Evolutionary conservation across 2,888 invertebrate species (phyloP), one percentile per base, ranked within the genome.

Genomic region (Subacronicta megacephala): DNA sequence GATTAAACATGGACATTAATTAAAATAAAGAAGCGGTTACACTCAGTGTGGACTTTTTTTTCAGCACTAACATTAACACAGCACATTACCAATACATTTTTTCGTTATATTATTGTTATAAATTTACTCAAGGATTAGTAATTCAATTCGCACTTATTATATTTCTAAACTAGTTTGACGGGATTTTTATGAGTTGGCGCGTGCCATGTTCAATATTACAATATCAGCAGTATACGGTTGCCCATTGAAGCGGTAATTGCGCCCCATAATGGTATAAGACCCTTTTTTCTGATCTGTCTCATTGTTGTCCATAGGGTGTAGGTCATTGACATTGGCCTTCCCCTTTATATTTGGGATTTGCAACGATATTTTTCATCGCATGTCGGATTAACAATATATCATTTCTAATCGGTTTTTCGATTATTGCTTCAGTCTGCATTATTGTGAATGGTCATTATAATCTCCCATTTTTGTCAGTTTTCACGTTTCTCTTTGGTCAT

Each of bases 311-410:
- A 87, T 87, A 87, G 90, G 90, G 89, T 85, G 87, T 84, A 76
- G 93, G 93, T 94, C 93, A 83, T 91, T 94, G 93, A 93, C 93
- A 92, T 91, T 90, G 88, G 89, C 88, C 85, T 87, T 90, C 90
- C 92, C 73, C 90, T 82, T 87, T 82, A 81, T 85, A 77, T 82
- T 88, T 83, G 77, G 80, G 83, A 90, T 90, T 91, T 85, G 91
- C 87, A 83, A 83, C 83, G 81, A 87, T 86, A 89, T 88, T 90
- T 90, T 89, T 88, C 85, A 82, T 85, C 82, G 80, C 75, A 81
- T 83, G 85, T 89, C 87, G 77, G 88, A 90, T 91, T 90, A 89
- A 81, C 83, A 87, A 89, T 90, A 87, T 79, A 84, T 90, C 85
- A 88, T 88, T 81, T 83, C 75, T 89, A 87, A 89, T 88, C 84